A percentile compares a stretch with the other conserved stretches of the same genome.
Evolutionary conservation across 1,140 invertebrate species (phyloP).

Genomic region (Brachionus rotundiformis): DNA sequence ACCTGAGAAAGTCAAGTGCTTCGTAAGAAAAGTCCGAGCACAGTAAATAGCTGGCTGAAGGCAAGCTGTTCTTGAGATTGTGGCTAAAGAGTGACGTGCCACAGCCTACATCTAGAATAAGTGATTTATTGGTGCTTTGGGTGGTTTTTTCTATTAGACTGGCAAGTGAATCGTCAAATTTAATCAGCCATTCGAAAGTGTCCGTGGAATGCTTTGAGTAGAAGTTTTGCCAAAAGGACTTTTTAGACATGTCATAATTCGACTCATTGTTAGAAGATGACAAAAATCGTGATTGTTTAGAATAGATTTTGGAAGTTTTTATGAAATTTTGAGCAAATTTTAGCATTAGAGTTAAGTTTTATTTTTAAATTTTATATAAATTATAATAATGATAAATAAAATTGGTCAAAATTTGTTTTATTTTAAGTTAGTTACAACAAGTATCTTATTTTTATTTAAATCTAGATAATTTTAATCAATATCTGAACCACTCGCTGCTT

Average conservation of each 20-base stretch:
- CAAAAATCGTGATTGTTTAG: neutral
- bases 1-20: conserved; percentile 25
- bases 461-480: no score
- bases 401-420: conserved; percentile 9
- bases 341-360: no score
- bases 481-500: no score
- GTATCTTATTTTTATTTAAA: neutral
- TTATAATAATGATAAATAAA: no score
- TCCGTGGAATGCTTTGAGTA: neutral
- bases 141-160: neutral
- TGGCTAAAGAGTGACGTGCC: conserved; percentile 20
- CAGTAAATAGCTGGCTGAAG: conserved; percentile 1
- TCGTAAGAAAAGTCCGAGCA: conserved; percentile 44
- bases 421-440: neutral
- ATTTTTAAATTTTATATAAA: no score
- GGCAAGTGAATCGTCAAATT: neutral
- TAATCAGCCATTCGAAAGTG: conserved; percentile 43
- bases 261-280: neutral
- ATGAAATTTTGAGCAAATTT: neutral
- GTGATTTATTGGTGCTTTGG: neutral
- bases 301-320: neutral
- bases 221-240: conserved; percentile 30
- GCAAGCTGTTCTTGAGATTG: neutral
- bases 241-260: conserved; percentile 36
- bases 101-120: conserved; percentile 29